Conservation (phyloP, 2,888 invertebrate genomes). For the Ganaspis brasiliensis region DNA sequence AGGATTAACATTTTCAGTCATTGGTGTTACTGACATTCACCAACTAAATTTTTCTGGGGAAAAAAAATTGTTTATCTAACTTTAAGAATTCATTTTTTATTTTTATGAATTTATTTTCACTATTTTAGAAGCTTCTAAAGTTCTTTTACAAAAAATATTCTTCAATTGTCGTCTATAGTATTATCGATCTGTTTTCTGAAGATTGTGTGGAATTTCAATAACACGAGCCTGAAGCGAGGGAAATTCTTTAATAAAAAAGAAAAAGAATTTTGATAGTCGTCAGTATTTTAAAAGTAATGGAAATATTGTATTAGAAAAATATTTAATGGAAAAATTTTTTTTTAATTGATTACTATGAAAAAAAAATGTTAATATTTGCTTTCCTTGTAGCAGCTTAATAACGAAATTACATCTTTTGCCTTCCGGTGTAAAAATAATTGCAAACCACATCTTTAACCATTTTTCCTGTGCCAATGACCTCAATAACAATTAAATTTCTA, state of each 20-base stretch:
- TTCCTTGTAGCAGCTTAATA: too few relatives aligned
- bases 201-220: constrained; percentile 68
- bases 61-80: neutral
- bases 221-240: constrained; percentile 58
- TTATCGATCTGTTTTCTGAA: constrained; percentile 40
- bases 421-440: too few relatives aligned
- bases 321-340: too few relatives aligned
- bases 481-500: too few relatives aligned
- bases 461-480: neutral
- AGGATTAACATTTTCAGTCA: neutral
- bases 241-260: constrained; percentile 51
- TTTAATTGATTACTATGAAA: too few relatives aligned
- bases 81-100: neutral
- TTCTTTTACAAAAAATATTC: neutral
- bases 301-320: too few relatives aligned
- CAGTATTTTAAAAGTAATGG: neutral
- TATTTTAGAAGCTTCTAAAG: neutral
- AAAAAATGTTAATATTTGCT: too few relatives aligned
- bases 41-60: too few relatives aligned
- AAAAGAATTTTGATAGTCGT: neutral
- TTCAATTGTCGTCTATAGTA: neutral
- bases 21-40: neutral
- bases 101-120: neutral
- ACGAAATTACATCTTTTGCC: too few relatives aligned
- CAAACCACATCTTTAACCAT: neutral